phyloP scores from a whole-genome alignment of 1,140 invertebrate species.

The Polypedilum pembai region DNA sequence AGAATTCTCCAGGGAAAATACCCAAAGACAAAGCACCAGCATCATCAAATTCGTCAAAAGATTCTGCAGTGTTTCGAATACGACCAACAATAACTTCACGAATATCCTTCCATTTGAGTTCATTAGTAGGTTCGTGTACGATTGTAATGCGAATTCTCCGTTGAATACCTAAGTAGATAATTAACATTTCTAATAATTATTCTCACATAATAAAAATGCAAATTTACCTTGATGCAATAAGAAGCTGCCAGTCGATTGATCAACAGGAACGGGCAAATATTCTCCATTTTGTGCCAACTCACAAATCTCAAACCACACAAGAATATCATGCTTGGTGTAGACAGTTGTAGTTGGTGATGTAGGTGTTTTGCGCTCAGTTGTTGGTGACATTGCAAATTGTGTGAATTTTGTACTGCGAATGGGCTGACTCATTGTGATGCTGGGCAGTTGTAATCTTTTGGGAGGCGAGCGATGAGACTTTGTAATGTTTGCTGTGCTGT shows the following conservation, averaged over 20 bases:
- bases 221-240: conserved; percentile 82
- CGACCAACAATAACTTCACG: conserved; percentile 88
- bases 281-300: conserved; percentile 96
- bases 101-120: conserved; percentile 87
- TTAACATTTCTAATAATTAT: too few species aligned
- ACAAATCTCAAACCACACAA: conserved; percentile 99
- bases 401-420: conserved; percentile 87
- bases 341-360: conserved; percentile 67
- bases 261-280: conserved; percentile 91
- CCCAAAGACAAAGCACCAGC: conserved; percentile 92
- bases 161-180: conserved; percentile 61
- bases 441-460: conserved; percentile 82
- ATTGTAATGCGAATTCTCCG: conserved; percentile 94
- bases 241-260: conserved; percentile 94
- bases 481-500: conserved; percentile 48
- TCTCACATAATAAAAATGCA: too few species aligned
- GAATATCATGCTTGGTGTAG: conserved; percentile 88
- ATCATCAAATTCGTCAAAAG: conserved; percentile 65
- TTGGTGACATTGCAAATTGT: conserved; percentile 47
- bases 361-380: conserved; percentile 41
- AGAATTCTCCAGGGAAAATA: conserved; percentile 91
- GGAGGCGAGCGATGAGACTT: conserved; percentile 63
- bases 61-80: conserved; percentile 90
- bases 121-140: conserved; percentile 87
- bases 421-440: conserved; percentile 90